A percentile compares a stretch with the other conserved stretches of the same genome.
phyloP scores from a whole-genome alignment of 1,140 invertebrate species.

The Yoshiicerus persimilis region DNA sequence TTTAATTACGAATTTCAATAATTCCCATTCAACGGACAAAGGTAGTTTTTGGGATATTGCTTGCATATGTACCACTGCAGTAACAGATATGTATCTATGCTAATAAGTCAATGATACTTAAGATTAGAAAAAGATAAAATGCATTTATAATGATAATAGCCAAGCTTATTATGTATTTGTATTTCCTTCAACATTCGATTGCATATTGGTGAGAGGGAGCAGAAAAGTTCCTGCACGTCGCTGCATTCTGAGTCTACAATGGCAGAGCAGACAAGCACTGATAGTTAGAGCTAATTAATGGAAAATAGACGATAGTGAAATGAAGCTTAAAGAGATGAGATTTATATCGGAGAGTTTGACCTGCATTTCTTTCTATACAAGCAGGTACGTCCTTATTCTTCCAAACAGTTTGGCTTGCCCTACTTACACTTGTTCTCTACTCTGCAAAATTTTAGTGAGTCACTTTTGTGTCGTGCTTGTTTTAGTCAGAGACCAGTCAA shows the following conservation, averaged over 20 bases:
- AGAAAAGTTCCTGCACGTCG: neutral
- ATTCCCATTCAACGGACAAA: neutral
- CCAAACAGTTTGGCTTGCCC: constrained; percentile 22
- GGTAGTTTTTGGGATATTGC: too few species aligned
- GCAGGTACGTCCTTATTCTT: neutral
- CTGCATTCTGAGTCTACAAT: neutral
- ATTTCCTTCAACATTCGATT: neutral
- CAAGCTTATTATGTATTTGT: too few species aligned
- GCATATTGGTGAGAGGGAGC: neutral
- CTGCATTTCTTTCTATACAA: constrained; percentile 25
- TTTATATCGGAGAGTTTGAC: constrained; percentile 33
- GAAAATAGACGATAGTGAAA: constrained; percentile 20
- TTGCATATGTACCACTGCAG: too few species aligned
- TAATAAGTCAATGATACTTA: too few species aligned
- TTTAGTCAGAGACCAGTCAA: neutral
- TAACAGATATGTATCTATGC: too few species aligned
- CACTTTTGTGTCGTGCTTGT: neutral
- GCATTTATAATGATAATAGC: neutral
- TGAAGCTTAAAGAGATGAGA: constrained; percentile 28
- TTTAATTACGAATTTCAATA: neutral
- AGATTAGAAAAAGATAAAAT: neutral
- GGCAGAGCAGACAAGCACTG: neutral
- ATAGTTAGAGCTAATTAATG: neutral
- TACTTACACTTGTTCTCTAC: constrained; percentile 24
- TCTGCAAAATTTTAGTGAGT: constrained; percentile 13